Base-by-base conservation (phyloP, 2,797 vertebrate genomes). In the Paramormyrops hopkinsi region DNA sequence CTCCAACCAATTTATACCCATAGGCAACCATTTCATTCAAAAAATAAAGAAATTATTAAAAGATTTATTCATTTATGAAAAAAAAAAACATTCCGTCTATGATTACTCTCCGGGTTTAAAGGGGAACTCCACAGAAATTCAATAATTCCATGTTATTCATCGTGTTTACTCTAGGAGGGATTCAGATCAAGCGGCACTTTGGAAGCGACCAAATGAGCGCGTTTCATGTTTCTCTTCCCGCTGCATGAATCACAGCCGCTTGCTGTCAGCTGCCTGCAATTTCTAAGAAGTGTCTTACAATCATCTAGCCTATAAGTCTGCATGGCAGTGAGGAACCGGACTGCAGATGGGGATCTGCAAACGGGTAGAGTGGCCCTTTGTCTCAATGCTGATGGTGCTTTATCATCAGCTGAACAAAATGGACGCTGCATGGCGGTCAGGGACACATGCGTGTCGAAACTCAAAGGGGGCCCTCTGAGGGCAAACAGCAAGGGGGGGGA, bases 41-140 rank as follows among this genome's bases (percentile, higher is more conserved):
- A 86, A 54, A 86, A 50, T 54, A 86, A 3, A 56, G 25, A 54
- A 37, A 86, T 86, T 25, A 86, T 56, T 56, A 86, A 86, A 37
- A n/a, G 29, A 54, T 54, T 83, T 83, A 83, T 83, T 53, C 85
- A 37, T 86, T 54, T 86, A 48, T 86, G 84, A 19, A 41, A 76
- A 76, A 69, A 69, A 69, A 37, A 7, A 19, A 33, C 84, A 86
- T 41, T 86, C 29, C 50, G 29, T 14, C 50, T 86, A 19, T 56
- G 85, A 54, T 86, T 29, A 37, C 29, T 54, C 85, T 54, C 25
- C 0, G 48, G 85, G 85, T 37, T 86, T 86, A 86, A 86, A 86
- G 50, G 11, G 50, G 29, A 54, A 51, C 83, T 51, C 44, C 44
- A 48, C 44, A 5, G 46, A 86, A 48, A 83, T 50, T n/a, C 19